A percentile compares a stretch with the other conserved stretches of the same genome.
Conservation (phyloP, 2,113 vertebrate species). For the Erythrocercus mccallii region DNA sequence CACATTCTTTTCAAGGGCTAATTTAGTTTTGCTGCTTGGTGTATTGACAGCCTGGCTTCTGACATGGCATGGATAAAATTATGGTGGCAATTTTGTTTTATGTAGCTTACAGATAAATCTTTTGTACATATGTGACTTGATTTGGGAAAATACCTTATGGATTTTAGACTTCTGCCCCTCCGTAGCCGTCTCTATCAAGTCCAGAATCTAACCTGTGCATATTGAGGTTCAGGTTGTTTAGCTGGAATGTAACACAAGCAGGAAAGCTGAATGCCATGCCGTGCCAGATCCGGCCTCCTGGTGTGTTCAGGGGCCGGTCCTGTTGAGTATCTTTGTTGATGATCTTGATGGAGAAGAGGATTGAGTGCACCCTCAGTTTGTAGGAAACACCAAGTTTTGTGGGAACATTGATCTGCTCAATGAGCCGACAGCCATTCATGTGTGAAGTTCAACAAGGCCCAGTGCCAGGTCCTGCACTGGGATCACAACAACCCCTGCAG, state of each 20-base stretch:
- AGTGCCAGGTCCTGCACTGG: not conserved
- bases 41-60: not conserved
- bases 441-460: not conserved
- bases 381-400: not conserved
- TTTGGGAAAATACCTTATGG: not conserved
- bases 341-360: not conserved
- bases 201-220: not conserved
- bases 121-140: not conserved
- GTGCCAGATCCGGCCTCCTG: not conserved
- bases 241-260: not conserved
- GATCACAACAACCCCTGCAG: not conserved
- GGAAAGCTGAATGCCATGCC: not conserved
- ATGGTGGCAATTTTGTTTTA: not conserved
- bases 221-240: not conserved
- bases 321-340: not conserved
- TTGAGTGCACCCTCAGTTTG: fast-evolving
- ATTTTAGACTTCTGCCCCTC: not conserved
- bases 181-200: not conserved
- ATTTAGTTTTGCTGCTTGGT: not conserved
- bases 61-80: not conserved
- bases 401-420: not conserved
- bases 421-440: fast-evolving
- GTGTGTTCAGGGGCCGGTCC: not conserved
- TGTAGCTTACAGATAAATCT: not conserved
- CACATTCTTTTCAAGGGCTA: not conserved